These are phyloP conservation scores for Callospermophilus lateralis DNA, from an alignment of 2,113 vertebrate genomes.

Conservation along the genomic window DNA sequence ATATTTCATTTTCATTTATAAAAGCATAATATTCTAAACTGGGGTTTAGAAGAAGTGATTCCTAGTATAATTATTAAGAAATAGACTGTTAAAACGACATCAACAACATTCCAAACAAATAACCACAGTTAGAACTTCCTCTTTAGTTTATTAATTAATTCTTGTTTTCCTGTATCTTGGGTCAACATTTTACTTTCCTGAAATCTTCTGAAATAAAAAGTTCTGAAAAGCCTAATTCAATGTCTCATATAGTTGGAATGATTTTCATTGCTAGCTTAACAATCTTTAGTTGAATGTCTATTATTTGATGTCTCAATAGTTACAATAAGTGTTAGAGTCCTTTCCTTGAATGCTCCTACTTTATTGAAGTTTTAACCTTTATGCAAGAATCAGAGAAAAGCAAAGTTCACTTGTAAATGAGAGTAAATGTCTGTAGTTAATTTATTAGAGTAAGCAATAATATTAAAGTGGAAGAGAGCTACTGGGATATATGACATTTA, in stretches of 20 bases:
- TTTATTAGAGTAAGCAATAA: neutral
- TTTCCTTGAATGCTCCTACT: neutral
- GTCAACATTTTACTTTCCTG: neutral
- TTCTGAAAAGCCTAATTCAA: neutral
- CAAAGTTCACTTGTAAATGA: constrained; percentile 17
- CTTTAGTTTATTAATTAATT: constrained; percentile 6
- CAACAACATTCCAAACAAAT: constrained; percentile 18
- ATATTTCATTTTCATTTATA: constrained; percentile 5
- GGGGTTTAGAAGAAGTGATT: neutral
- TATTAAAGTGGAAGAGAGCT: neutral
- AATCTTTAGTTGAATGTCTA: neutral
- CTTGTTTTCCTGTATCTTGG: neutral
- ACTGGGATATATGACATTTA: neutral
- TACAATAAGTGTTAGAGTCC: neutral
- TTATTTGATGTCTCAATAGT: constrained; percentile 6
- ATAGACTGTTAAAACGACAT: neutral
- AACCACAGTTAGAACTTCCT: neutral
- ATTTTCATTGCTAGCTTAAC: neutral
- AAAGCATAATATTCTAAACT: constrained; percentile 7
- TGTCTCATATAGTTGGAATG: neutral
- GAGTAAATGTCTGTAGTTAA: neutral
- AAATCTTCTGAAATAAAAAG: constrained; percentile 9
- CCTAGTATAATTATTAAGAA: neutral
- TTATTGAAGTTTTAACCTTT: constrained; percentile 25
- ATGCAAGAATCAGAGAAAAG: neutral